Evolutionary conservation across 2,113 vertebrate species (phyloP).

Genomic region (Cyprinodon brontotheroides): DNA sequence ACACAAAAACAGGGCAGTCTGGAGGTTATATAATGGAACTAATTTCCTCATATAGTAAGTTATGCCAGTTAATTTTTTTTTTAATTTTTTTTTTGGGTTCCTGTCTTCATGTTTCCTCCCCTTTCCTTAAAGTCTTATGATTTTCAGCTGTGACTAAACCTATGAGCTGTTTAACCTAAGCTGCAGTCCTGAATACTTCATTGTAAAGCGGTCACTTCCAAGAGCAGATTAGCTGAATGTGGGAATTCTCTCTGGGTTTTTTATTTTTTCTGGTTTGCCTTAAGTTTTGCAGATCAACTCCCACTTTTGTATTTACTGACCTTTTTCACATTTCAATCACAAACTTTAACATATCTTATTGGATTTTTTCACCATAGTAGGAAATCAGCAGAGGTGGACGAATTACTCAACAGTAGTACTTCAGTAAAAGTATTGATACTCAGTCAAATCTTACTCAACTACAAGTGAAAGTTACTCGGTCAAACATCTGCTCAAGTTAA

Average conservation of each 20-base stretch:
- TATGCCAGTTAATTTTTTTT: conserved; percentile 4
- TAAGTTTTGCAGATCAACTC: too few relatives aligned
- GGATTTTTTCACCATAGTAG: not conserved
- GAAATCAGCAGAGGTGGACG: not conserved
- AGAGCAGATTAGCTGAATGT: not conserved
- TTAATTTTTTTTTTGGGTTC: conserved; percentile 14
- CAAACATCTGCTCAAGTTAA: too few relatives aligned
- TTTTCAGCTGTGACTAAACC: not conserved
- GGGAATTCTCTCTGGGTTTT: not conserved
- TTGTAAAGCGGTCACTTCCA: not conserved
- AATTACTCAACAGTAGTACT: too few relatives aligned
- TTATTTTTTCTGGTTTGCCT: not conserved
- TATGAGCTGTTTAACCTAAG: not conserved
- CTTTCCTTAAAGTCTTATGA: not conserved
- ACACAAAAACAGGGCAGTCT: conserved; percentile 35
- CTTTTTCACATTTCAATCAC: not conserved
- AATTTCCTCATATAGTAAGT: conserved; percentile 54
- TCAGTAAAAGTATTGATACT: too few relatives aligned
- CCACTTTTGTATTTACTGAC: not conserved
- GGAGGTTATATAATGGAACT: conserved; percentile 48
- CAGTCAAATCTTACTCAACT: too few relatives aligned
- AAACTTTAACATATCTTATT: not conserved
- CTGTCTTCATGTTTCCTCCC: conserved; percentile 19
- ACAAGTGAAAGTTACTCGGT: too few relatives aligned
- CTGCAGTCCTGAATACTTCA: not conserved